These are phyloP conservation scores for Trachops cirrhosus DNA, from an alignment of 2,797 vertebrate species.

Conservation along the genomic window DNA sequence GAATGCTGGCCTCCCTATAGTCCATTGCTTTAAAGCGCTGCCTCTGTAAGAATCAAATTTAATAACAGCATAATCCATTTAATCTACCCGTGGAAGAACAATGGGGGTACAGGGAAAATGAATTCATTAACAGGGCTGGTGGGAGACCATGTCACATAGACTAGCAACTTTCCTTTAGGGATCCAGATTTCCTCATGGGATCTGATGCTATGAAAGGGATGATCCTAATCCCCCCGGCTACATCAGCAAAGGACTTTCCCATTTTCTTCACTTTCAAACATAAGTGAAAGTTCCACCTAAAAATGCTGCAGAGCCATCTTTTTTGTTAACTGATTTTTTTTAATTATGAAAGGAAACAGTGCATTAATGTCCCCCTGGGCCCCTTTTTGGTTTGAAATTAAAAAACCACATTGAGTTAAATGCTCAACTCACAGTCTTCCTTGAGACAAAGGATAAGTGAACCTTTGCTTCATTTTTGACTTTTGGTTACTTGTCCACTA, in stretches of 20 bases:
- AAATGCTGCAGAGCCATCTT: background rate
- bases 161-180: background rate
- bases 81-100: slow-evolving; percentile 60
- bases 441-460: background rate
- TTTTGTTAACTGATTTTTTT: background rate
- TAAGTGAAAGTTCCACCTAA: background rate
- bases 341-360: background rate
- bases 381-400: background rate
- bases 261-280: slow-evolving; percentile 30
- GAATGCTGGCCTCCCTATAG: background rate
- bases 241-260: background rate
- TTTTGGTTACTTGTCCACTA: background rate
- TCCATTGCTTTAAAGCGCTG: background rate
- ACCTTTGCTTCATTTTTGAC: background rate
- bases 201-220: background rate
- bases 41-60: slow-evolving; percentile 55
- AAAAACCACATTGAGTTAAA: background rate
- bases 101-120: slow-evolving; percentile 31
- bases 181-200: background rate
- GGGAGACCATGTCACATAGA: background rate
- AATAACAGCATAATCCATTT: slow-evolving; percentile 68
- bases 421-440: background rate
- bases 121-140: slow-evolving; percentile 58
- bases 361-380: background rate
- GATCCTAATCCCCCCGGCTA: background rate